Evolutionary conservation across 2,888 invertebrate genomes (phyloP).

Genomic region (Onchidella celtica): DNA sequence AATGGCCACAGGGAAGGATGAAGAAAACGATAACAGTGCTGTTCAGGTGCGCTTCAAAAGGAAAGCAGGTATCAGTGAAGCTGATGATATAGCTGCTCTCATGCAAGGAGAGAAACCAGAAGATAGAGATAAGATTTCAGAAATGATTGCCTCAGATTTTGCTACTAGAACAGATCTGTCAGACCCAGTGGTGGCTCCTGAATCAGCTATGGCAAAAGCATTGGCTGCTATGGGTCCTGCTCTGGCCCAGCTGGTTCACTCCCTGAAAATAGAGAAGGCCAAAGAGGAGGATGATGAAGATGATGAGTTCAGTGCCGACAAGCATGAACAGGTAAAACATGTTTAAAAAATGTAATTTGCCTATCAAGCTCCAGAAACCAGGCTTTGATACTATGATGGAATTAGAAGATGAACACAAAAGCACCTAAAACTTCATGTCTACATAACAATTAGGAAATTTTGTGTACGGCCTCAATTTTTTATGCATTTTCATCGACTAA

Average conservation of each 20-base stretch:
- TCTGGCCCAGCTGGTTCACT: not conserved
- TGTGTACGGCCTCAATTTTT: too few species aligned
- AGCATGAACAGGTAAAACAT: not conserved
- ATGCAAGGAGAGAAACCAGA: constrained; percentile 29
- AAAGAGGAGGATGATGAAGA: not conserved
- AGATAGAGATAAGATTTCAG: constrained; percentile 11
- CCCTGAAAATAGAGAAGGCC: not conserved
- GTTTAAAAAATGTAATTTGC: not conserved
- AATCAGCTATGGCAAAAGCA: not conserved
- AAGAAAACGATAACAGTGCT: too few species aligned
- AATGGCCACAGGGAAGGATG: too few species aligned
- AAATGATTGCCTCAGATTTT: constrained; percentile 46
- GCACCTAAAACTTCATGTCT: too few species aligned
- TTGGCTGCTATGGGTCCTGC: not conserved
- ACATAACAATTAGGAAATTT: too few species aligned
- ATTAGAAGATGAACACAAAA: too few species aligned
- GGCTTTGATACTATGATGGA: too few species aligned
- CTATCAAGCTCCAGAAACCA: too few species aligned
- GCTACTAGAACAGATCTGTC: not conserved
- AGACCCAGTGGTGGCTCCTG: constrained; percentile 7
- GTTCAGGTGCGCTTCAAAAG: too few species aligned
- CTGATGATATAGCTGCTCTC: constrained; percentile 37
- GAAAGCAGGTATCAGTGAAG: too few species aligned
- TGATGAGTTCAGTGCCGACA: not conserved
- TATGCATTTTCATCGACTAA: too few species aligned